A percentile compares a stretch with the other conserved stretches of the same genome.
phyloP scores from a whole-genome alignment of 2,888 invertebrate species.

The Leptodirus hochenwartii region DNA sequence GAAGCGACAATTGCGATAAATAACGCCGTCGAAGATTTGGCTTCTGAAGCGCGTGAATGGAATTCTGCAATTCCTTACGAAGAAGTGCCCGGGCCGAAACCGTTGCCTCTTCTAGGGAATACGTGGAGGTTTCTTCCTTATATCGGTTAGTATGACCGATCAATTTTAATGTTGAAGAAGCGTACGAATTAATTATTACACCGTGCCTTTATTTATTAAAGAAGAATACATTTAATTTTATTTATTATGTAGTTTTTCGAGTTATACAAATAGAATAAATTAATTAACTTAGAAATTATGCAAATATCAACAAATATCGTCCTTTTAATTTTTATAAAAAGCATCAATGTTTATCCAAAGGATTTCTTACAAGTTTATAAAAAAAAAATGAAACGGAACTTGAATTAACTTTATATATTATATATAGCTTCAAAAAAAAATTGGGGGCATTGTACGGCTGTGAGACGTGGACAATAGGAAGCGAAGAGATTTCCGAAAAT shows the following conservation, averaged over 20 bases:
- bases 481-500: too few species aligned
- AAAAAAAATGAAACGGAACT: slow-evolving; percentile 1
- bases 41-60: slow-evolving; percentile 15
- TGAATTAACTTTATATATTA: too few species aligned
- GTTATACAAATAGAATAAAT: slow-evolving; percentile 1
- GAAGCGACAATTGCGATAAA: too few species aligned
- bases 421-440: too few species aligned
- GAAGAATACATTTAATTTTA: neutral
- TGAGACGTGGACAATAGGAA: too few species aligned
- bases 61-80: slow-evolving; percentile 31
- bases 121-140: slow-evolving; percentile 43
- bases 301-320: too few species aligned
- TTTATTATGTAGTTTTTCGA: slow-evolving; percentile 1
- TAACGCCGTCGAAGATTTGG: too few species aligned
- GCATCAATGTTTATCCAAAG: too few species aligned
- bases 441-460: too few species aligned
- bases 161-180: neutral
- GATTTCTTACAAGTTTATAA: too few species aligned
- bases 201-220: neutral
- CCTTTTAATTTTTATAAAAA: too few species aligned
- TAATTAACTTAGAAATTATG: neutral
- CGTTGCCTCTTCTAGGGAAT: slow-evolving; percentile 40
- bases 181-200: neutral
- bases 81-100: slow-evolving; percentile 39
- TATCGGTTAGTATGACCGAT: slow-evolving; percentile 30